Evolutionary conservation across 2,113 vertebrate genomes (phyloP), one percentile per base, ranked within the genome.

Genomic region (Chlorodrepanis virens): DNA sequence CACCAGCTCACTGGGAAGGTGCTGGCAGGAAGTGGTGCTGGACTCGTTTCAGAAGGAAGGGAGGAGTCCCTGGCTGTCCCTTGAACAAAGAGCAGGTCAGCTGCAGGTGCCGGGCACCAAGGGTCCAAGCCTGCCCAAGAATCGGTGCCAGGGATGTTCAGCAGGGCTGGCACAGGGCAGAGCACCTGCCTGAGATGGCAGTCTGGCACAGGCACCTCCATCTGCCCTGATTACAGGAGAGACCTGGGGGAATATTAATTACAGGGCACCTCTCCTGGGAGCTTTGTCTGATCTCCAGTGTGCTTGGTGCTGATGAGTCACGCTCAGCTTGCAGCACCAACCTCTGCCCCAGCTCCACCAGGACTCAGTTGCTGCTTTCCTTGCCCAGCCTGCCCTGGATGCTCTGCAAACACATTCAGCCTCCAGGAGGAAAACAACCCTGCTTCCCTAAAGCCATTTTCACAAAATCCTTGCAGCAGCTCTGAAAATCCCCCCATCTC

Each of bases 261-360:
- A 65, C 50, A 57, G 52, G 87, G 57, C 44, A 42, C 27, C 61
- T 63, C 1, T 70, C 67, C 79, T 17, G 17, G 37, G 28, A 54
- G 50, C n/a, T 14, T 31, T 75, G 61, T 68, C 76, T 69, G 19
- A 78, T 92, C 92, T 83, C 40, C 33, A 35, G 28, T 17, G 25
- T 23, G 6, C 64, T 93, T 83, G 69, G 56, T 67, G 85, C 77
- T 71, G 74, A n/a, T 65, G 67, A 95, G 18, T 90, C 90, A 33
- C 5, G 31, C 47, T 81, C 37, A 52, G 24, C 67, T 61, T 20
- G 33, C 6, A 74, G 74, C 79, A 71, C 53, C 81, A 76, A 29
- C 44, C 72, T 87, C 77, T 94, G 74, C 42, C 67, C 78, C 71
- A 80, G 3, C 47, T 63, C 85, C 25, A 33, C 4, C 54, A 80